Base-by-base conservation (phyloP, 2,797 vertebrate species). In the Malurus splendens region DNA sequence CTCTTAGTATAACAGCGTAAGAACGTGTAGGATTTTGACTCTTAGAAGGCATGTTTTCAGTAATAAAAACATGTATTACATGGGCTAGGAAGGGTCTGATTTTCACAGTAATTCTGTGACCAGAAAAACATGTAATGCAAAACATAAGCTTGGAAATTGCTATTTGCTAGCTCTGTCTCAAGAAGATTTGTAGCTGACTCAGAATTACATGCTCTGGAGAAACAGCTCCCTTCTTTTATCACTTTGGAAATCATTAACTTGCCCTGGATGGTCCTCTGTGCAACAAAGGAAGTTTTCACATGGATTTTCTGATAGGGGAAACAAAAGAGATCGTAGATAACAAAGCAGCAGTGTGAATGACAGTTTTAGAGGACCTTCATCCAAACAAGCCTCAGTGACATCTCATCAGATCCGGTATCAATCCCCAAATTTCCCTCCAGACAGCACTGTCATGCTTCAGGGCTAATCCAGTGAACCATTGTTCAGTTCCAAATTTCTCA, bases 211-310 rank as follows among this genome's bases (percentile, higher is more conserved):
- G 77, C 78, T 93, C 74, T 91, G 92, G 64, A 93, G 92, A 94
- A 96, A 95, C 39, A 86, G 73, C 39, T 70, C 66, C 70, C 44
- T 76, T 94, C 90, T 87, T 92, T 72, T 86, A 96, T 90, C 90
- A 92, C 92, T 94, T 94, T 90, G 88, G 86, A 94, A 97, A 97
- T 95, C 83, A 97, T 95, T 96, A 96, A 96, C 95, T 93, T 60
- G 54, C 59, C 90, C 84, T 77, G 56, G 2, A 42, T 83, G 90
- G 88, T 93, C 90, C 74, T 85, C 88, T 36, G 33, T 64, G 65
- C 73, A 87, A 89, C 85, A 92, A 93, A 95, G 90, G 74, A 96
- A 94, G 82, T 92, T 92, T 93, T 83, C 76, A 56, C 56, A 25
- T 83, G 89, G 77, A 62, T 93, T 84, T 90, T 84, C 72, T 90